Base-by-base conservation (phyloP, 2,113 vertebrate genomes). In the Symphodus melops region DNA sequence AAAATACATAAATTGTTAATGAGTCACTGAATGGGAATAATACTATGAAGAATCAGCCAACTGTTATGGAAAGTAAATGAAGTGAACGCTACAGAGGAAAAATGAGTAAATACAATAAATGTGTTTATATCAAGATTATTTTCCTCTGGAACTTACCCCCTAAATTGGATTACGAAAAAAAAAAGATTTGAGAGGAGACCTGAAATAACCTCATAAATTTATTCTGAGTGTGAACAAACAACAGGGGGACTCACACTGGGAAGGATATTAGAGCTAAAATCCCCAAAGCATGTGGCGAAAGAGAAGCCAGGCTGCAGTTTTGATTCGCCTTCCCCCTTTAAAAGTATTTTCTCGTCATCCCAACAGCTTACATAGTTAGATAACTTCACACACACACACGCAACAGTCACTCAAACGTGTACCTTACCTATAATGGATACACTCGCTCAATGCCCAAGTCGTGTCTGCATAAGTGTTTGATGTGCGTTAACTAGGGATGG, bases 211-310 rank as follows among this genome's bases (percentile, higher is more conserved):
- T 64, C 41, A 56, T 62, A 78, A 76, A 77, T 81, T 79, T 83
- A 80, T 68, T 72, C 25, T 12, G 65, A 58, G 75, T 77, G 68
- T 66, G 75, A 63, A 77, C 48, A n/a, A 74, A 68, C 64, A 71
- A 83, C 75, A 80, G 63, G 49, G 49, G 75, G 57, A 72, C 60
- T 66, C 81, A 74, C 71, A 75, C 37, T 48, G 67, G 53, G 67
- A 83, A 85, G 60, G 75, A 83, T 58, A 68, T 69, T 41, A 16
- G 52, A 79, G 72, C 59, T 65, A 11, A 88, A 89, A 87, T 86
- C 86, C 81, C 57, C 17, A 73, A 81, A 89, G 66, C 64, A 79
- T 87, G 81, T 80, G 76, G 70, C 76, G 69, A 80, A 77, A 86
- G 46, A 78, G 73, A 82, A 68, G 80, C 78, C 41, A 8, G 55